phyloP scores from a whole-genome alignment of 2,888 invertebrate species.

The Heteropelma amictum region DNA sequence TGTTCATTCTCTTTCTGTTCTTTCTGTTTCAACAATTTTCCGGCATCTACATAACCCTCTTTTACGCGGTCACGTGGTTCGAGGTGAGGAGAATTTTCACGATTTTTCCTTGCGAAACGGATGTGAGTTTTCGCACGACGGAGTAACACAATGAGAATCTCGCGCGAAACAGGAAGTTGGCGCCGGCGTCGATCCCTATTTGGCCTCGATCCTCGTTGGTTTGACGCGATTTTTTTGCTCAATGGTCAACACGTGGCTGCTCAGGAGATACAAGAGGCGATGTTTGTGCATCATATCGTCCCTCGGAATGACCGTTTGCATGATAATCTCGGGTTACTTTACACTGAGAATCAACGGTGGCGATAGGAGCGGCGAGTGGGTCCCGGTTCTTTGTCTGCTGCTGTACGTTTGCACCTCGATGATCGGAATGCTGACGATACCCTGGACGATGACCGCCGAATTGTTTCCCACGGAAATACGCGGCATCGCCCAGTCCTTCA shows the following conservation, averaged over 20 bases:
- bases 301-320: constrained; percentile 80
- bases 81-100: constrained; percentile 70
- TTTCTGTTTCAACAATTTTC: constrained; percentile 82
- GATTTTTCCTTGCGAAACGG: not conserved
- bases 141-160: not conserved
- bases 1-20: constrained; percentile 79
- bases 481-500: constrained; percentile 81
- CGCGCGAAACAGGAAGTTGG: constrained; percentile 77
- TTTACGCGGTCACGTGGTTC: constrained; percentile 82
- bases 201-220: constrained; percentile 81
- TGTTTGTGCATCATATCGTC: constrained; percentile 80
- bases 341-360: constrained; percentile 78
- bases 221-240: constrained; percentile 81
- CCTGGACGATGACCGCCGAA: constrained; percentile 84
- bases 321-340: constrained; percentile 80
- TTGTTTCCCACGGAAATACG: constrained; percentile 82
- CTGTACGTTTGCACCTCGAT: constrained; percentile 81
- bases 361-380: constrained; percentile 71
- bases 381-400: constrained; percentile 79
- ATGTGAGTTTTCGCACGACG: no score
- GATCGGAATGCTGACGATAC: constrained; percentile 82
- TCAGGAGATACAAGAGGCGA: constrained; percentile 79
- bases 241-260: constrained; percentile 80
- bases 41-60: constrained; percentile 82
- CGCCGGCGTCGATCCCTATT: constrained; percentile 79